These are phyloP conservation scores for Tamias sibiricus DNA, from an alignment of 2,113 vertebrate genomes.

Conservation along the genomic window DNA sequence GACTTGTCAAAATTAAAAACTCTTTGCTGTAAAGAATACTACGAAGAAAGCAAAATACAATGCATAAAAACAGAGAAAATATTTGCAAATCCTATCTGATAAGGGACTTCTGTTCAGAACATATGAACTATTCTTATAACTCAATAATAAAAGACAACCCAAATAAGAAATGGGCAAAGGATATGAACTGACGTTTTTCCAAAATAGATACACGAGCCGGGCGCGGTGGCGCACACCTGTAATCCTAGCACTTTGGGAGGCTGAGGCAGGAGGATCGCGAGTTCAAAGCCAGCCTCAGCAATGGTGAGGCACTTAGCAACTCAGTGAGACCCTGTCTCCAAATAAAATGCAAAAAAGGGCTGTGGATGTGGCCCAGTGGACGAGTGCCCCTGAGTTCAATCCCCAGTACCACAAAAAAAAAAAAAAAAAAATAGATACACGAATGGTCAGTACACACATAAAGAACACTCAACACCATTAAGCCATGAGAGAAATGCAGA, in stretches of 20 bases:
- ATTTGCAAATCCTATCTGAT: slow-evolving; percentile 4
- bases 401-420: too few relatives aligned
- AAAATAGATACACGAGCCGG: slow-evolving; percentile 3
- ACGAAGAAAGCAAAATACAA: neutral
- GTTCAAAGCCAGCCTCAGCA: too few relatives aligned
- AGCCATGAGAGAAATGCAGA: neutral
- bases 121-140: neutral
- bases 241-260: too few relatives aligned
- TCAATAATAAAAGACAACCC: slow-evolving; percentile 22
- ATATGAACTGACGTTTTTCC: neutral
- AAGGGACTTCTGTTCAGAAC: slow-evolving; percentile 4
- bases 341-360: too few relatives aligned
- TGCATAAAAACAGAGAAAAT: neutral
- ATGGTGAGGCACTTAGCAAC: too few relatives aligned
- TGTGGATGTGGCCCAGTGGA: too few relatives aligned
- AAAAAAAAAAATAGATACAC: neutral
- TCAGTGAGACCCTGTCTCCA: too few relatives aligned
- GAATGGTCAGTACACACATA: neutral
- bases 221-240: too few relatives aligned
- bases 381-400: too few relatives aligned
- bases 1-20: slow-evolving; percentile 18
- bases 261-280: too few relatives aligned
- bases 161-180: slow-evolving; percentile 2
- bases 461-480: neutral
- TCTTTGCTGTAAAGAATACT: neutral